A percentile compares a stretch with the other conserved stretches of the same genome.
These are phyloP conservation scores for Syngnathus scovelli DNA, from an alignment of 2,113 vertebrate genomes.

Conservation along the genomic window DNA sequence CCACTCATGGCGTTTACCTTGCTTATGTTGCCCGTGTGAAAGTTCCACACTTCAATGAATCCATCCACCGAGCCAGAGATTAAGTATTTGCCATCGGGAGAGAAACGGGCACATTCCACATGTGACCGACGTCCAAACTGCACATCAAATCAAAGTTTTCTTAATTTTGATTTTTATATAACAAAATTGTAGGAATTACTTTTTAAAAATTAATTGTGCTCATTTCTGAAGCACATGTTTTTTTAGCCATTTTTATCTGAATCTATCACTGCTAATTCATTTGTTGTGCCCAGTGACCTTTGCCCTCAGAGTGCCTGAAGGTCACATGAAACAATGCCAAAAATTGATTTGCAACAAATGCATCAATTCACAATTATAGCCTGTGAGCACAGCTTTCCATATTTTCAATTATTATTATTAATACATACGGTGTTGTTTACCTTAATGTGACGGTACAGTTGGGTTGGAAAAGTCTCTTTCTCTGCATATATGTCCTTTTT, in stretches of 20 bases:
- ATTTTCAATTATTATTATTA: not conserved
- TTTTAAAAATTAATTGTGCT: too few relatives aligned
- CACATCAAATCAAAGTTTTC: not conserved
- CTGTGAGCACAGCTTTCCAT: not conserved
- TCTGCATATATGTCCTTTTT: constrained; percentile 83
- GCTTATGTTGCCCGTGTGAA: constrained; percentile 91
- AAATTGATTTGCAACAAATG: not conserved
- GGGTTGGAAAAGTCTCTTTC: constrained; percentile 88
- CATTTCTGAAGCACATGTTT: too few relatives aligned
- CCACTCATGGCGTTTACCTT: constrained; percentile 71
- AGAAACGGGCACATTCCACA: constrained; percentile 96
- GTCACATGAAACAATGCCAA: not conserved
- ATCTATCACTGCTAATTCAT: not conserved
- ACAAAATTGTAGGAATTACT: too few relatives aligned
- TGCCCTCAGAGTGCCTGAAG: not conserved
- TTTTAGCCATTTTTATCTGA: not conserved
- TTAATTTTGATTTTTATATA: not conserved
- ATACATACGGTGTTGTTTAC: constrained; percentile 50
- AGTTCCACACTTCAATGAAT: constrained; percentile 98
- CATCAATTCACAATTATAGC: not conserved
- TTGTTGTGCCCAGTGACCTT: not conserved
- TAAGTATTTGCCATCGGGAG: constrained; percentile 92
- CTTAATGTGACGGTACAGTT: constrained; percentile 95
- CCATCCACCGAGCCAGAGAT: constrained; percentile 96
- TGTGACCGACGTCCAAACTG: constrained; percentile 97